Base-by-base conservation (phyloP, 2,797 vertebrate genomes). In the Urophycis tenuis region DNA sequence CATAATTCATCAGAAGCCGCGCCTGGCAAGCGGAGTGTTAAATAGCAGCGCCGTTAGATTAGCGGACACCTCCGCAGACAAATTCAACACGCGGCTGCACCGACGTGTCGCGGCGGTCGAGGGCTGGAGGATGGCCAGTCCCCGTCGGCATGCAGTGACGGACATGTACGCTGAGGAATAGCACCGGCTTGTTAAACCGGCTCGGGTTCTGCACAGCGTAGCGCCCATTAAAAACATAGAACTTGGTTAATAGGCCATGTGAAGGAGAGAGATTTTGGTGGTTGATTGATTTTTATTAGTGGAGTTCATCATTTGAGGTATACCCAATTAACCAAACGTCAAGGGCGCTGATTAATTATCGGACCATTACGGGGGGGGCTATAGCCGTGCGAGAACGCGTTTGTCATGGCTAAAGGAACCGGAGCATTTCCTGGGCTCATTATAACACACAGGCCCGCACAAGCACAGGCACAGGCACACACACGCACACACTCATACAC, bases 1-100 rank as follows among this genome's bases (percentile, higher is more conserved):
- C 72, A 88, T 85, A 82, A 85, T 89, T 87, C 78, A 90, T 83
- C 34, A 72, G 39, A 2, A 74, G 75, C 14, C 22, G 19, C 33
- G 39, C 53, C 32, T 22, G 78, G 34, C 53, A 74, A 60, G 17
- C 64, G 79, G 72, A 36, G 29, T 33, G 70, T 32, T 80, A 79
- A 8, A 49, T 39, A 32, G 41, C 72, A 77, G 74, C 71, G 17
- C n/a, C 29, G 39, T 67, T 67, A 67, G 60, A 67, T 67, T 67
- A 67, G 60, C 10, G 60, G 60, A 25, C 60, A 67, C 60, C 60
- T 29, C 60, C 11, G 14, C 60, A 67, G 29, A 67, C 25, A 67
- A 10, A 67, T 67, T 29, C 1, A 29, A 67, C 60, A 12, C 60
- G 29, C n/a, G n/a, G 10, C 60, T 17, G 25, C 60, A 67, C 60